Evolutionary conservation across 2,797 vertebrate species (phyloP), one percentile per base, ranked within the genome.

Genomic region (Falco concolor): DNA sequence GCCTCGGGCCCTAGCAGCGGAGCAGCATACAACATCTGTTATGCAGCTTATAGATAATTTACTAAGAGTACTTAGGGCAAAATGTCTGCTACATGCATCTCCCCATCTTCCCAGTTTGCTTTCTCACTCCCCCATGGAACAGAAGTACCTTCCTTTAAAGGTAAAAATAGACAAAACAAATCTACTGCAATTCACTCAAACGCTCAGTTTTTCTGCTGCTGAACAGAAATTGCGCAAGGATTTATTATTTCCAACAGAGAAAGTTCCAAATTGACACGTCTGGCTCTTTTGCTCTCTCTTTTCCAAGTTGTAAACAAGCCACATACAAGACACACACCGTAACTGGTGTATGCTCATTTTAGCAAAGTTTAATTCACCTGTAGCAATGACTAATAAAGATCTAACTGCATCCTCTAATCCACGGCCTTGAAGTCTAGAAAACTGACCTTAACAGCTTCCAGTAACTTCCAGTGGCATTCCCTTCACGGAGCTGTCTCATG

Each of bases 31-130:
- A 47, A 40, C 67, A 95, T 83, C 85, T 89, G 81, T 54, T 89
- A 70, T 44, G 73, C 69, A 81, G 40, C 49, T 90, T 61, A 90
- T 89, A 74, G 64, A 93, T 92, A 68, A 95, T 96, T 94, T 67
- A 95, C 87, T 64, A 84, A 27, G 61, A 92, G 57, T 50, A 93
- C 85, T 88, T 47, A 53, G 53, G 54, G 54, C n/a, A 91, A 95
- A 83, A 70, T 14, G 32, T 64, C 78, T 84, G 52, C 67, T 70
- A 70, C 36, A 22, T 24, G 10, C 64, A 74, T 38, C 89, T 89
- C 32, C 49, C 23, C 65, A 53, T 61, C 64, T 28, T 91, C 56
- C 32, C 89, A 74, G 72, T 54, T 85, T 85, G 72, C 75, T 72
- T 80, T 82, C 70, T 85, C 32, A 30, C 20, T 79, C 64, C 78